Conservation (phyloP, 2,113 vertebrate genomes). For the Zapornia atra region DNA sequence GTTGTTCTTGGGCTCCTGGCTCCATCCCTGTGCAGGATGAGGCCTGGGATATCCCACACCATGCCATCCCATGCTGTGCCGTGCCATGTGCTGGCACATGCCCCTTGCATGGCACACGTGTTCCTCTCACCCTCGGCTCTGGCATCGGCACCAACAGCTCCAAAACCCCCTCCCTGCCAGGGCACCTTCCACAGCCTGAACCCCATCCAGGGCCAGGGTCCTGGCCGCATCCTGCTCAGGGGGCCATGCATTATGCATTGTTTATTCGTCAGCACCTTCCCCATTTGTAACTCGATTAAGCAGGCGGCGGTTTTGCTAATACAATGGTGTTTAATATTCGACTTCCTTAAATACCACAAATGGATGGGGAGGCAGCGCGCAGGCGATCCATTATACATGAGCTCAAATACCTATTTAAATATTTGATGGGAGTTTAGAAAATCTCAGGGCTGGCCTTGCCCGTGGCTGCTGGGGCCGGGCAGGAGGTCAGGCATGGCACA, state of each 20-base stretch:
- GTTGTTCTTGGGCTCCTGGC: background rate
- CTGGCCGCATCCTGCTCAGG: fast-evolving
- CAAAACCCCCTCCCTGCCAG: fast-evolving
- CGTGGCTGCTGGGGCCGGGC: fast-evolving
- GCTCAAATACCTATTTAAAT: constrained; percentile 62
- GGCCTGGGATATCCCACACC: background rate
- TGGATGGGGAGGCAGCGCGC: constrained; percentile 22
- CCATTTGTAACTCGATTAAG: constrained; percentile 55
- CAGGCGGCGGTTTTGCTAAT: constrained; percentile 43
- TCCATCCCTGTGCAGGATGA: background rate
- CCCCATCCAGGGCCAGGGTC: background rate
- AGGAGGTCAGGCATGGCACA: fast-evolving
- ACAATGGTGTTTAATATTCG: constrained; percentile 68
- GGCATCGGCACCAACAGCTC: fast-evolving
- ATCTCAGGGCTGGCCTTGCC: constrained; percentile 1
- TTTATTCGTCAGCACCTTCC: constrained; percentile 54
- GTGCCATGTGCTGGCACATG: background rate
- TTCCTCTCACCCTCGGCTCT: background rate
- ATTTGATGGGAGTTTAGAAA: constrained; percentile 62
- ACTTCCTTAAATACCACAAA: constrained; percentile 67
- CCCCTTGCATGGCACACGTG: fast-evolving
- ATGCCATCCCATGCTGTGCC: background rate
- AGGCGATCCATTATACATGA: constrained; percentile 62
- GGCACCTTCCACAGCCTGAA: fast-evolving
- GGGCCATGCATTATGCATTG: constrained; percentile 6